Conservation (phyloP, 2,888 invertebrate genomes). For the Erebia ligea region DNA sequence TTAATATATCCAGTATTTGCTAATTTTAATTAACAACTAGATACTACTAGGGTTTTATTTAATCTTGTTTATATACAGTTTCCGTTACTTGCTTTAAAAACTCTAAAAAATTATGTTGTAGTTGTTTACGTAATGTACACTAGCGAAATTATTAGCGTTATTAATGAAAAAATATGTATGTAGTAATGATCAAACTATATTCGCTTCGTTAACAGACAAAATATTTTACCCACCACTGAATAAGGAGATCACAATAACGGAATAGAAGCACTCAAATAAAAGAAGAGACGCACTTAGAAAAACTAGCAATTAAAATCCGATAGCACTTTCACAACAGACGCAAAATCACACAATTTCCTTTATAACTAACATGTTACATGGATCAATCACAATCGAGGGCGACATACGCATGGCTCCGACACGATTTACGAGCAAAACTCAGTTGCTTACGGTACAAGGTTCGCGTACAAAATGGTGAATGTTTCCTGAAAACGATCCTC, state of each 20-base stretch:
- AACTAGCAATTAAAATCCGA: constrained; percentile 35
- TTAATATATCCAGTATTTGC: neutral
- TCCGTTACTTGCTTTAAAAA: neutral
- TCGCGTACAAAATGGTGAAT: constrained; percentile 78
- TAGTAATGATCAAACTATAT: neutral
- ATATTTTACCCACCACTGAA: constrained; percentile 33
- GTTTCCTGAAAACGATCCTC: constrained; percentile 77
- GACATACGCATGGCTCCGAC: constrained; percentile 52
- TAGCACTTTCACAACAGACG: constrained; percentile 63
- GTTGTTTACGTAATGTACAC: neutral
- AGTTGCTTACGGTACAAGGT: constrained; percentile 57
- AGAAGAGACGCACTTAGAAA: constrained; percentile 39
- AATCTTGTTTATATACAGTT: neutral
- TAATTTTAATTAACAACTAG: neutral
- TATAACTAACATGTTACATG: constrained; percentile 46
- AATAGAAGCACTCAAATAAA: constrained; percentile 26
- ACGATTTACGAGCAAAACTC: constrained; percentile 31
- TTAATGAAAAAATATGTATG: neutral
- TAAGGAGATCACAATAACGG: constrained; percentile 24
- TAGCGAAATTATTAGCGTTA: neutral
- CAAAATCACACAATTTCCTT: constrained; percentile 52
- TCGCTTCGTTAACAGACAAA: neutral
- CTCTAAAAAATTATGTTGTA: neutral
- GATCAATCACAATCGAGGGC: constrained; percentile 49
- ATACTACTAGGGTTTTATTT: neutral